Conservation (phyloP, 23 tunicate genomes). For the Pegea sp. region DNA sequence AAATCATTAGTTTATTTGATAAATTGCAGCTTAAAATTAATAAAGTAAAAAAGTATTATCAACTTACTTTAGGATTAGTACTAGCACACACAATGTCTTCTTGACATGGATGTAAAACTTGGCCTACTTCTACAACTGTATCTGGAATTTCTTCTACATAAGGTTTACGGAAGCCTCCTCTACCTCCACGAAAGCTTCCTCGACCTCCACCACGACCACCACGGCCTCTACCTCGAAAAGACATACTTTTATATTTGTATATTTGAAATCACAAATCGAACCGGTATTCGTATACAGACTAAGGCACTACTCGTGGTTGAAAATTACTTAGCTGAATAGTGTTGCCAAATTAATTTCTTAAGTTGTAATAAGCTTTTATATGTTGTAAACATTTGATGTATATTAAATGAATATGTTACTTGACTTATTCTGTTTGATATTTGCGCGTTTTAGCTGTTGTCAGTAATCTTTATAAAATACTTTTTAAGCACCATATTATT, state of each 20-base stretch:
- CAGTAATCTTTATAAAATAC: no score
- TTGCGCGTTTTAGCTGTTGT: no score
- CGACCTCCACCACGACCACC: conserved; percentile 45
- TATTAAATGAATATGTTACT: no score
- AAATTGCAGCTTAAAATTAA: neutral
- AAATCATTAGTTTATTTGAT: neutral
- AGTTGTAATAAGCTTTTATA: no score
- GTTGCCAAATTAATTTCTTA: no score
- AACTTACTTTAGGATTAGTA: conserved; percentile 63
- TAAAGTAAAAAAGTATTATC: neutral
- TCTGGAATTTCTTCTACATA: conserved; percentile 67
- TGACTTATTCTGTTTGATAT: no score
- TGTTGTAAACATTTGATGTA: no score
- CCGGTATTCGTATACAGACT: no score
- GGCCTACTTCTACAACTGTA: conserved; percentile 73
- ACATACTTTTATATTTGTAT: conserved; percentile 6
- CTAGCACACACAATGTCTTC: conserved; percentile 91
- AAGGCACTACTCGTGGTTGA: no score
- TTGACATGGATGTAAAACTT: conserved; percentile 73
- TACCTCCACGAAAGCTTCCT: conserved; percentile 29
- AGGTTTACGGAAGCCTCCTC: conserved; percentile 24
- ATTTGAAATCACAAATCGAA: no score
- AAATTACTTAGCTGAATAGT: no score
- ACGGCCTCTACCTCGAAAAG: conserved; percentile 45
- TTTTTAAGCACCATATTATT: no score